Base-by-base conservation (phyloP, 92 coral and sea anemone species). In the Blastomussa wellsi region DNA sequence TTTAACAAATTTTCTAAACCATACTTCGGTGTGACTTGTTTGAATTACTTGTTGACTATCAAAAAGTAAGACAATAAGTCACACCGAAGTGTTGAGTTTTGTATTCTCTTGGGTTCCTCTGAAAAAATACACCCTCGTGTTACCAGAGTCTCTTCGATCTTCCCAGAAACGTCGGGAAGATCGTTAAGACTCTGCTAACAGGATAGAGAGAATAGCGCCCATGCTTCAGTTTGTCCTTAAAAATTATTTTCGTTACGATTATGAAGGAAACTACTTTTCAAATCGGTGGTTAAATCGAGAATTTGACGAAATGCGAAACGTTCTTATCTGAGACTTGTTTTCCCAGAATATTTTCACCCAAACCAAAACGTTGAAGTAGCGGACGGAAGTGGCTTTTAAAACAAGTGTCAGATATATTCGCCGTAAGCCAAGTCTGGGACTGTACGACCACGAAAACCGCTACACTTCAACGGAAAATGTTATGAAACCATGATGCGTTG, bases 171-270 rank as follows among this genome's bases (percentile, higher is more conserved):
- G n/a, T n/a, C n/a, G n/a, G n/a, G n/a, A n/a, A n/a, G n/a, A n/a
- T n/a, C n/a, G n/a, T n/a, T n/a, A n/a, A n/a, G n/a, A n/a, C n/a
- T n/a, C n/a, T n/a, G n/a, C n/a, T n/a, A n/a, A n/a, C n/a, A n/a
- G n/a, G n/a, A n/a, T n/a, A n/a, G n/a, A n/a, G n/a, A n/a, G n/a
- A n/a, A n/a, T n/a, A n/a, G n/a, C n/a, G n/a, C n/a, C 24, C 28
- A 20, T 42, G 8, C 59, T 80, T 69, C 31, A 17, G 77, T 81
- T 48, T 81, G 33, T 47, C 48, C 69, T 22, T 32, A 33, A 62
- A 42, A 38, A 81, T 68, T 35, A 32, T 81, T 69, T 81, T 68
- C 76, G 68, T 66, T 69, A 44, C 32, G 77, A 48, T 48, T 68
- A 31, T 19, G 31, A 64, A 37, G n/a, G 28, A 59, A 26, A 79